These are phyloP conservation scores for Eleutherodactylus coqui DNA, from an alignment of 2,797 vertebrate genomes.

Conservation along the genomic window DNA sequence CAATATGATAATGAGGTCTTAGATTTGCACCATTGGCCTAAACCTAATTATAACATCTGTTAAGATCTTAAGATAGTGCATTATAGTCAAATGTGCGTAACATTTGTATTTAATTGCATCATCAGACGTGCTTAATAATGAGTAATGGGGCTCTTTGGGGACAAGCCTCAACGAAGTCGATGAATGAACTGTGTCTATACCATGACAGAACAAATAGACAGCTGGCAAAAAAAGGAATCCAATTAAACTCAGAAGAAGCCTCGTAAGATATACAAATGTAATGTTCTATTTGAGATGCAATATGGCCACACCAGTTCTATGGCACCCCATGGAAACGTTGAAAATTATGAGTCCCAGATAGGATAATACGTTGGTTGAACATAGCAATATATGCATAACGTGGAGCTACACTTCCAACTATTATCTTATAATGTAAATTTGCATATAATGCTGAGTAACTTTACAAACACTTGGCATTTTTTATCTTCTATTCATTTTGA, in stretches of 20 bases:
- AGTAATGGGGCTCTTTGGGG: constrained; percentile 46
- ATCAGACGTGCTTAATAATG: constrained; percentile 55
- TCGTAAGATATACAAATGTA: constrained; percentile 31
- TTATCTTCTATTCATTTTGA: not conserved
- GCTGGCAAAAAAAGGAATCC: constrained; percentile 28
- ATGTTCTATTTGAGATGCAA: not conserved
- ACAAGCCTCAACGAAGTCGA: constrained; percentile 12
- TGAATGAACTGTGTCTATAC: constrained; percentile 31
- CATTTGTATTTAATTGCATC: constrained; percentile 57
- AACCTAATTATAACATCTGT: constrained; percentile 58
- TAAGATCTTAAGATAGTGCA: constrained; percentile 48
- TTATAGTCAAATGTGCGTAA: constrained; percentile 45
- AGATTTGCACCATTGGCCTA: constrained; percentile 54
- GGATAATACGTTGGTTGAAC: not conserved
- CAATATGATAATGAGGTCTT: constrained; percentile 59
- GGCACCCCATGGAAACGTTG: not conserved
- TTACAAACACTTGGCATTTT: not conserved
- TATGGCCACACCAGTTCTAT: not conserved
- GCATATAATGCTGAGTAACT: not conserved
- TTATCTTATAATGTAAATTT: not conserved
- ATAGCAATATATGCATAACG: not conserved
- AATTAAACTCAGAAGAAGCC: constrained; percentile 23
- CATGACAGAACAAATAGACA: constrained; percentile 27
- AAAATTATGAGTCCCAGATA: not conserved
- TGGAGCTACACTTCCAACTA: not conserved